A percentile compares a stretch with the other conserved stretches of the same genome.
These are phyloP conservation scores for Nomada fabriciana DNA, from an alignment of 2,888 invertebrate species.

Conservation along the genomic window DNA sequence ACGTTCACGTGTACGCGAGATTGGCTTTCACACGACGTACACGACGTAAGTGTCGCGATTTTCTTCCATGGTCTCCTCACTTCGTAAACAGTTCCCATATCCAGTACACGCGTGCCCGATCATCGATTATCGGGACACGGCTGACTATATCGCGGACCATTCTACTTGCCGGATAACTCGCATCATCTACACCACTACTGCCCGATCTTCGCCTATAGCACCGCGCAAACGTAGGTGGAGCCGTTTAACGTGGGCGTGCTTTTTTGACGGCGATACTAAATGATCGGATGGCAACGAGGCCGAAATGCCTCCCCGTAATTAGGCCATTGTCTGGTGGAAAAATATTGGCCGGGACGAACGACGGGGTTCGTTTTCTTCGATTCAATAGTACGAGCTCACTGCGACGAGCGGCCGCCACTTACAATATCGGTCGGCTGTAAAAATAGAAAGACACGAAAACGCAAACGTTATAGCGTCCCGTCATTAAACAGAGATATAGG, in stretches of 20 bases:
- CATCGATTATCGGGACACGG: constrained; percentile 67
- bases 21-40: not conserved
- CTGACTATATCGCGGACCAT: constrained; percentile 72
- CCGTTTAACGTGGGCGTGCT: constrained; percentile 32
- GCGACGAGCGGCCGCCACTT: not conserved
- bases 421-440: not conserved
- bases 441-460: constrained; percentile 12
- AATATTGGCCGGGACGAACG: not conserved
- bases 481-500: constrained; percentile 51
- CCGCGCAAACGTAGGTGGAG: constrained; percentile 18
- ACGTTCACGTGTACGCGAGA: not conserved
- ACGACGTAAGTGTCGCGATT: constrained; percentile 14
- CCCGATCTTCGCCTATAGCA: constrained; percentile 59
- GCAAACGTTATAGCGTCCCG: constrained; percentile 19
- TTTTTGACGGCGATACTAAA: constrained; percentile 37
- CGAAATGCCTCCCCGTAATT: constrained; percentile 35
- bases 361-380: not conserved
- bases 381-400: too few relatives aligned
- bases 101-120: constrained; percentile 61
- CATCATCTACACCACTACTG: constrained; percentile 70
- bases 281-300: constrained; percentile 36
- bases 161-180: constrained; percentile 78
- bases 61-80: constrained; percentile 34
- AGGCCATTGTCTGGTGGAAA: constrained; percentile 5
- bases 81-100: constrained; percentile 59